phyloP scores from a whole-genome alignment of 1,140 invertebrate species.

The Thalassaphorura encarpata region DNA sequence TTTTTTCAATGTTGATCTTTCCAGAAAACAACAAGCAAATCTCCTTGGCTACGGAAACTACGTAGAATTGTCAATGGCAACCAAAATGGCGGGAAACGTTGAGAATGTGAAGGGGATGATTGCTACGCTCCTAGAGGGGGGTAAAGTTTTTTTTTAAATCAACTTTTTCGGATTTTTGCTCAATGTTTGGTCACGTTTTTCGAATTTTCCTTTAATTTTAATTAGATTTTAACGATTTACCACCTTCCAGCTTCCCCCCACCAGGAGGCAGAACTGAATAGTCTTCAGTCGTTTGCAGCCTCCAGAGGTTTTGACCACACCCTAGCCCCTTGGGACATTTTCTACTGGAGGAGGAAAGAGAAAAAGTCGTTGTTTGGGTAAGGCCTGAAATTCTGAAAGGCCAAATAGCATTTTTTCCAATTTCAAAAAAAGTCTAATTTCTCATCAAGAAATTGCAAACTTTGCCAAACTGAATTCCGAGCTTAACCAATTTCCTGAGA shows the following conservation, averaged over 20 bases:
- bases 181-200: no score
- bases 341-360: constrained; percentile 69
- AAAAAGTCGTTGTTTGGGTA: constrained; percentile 48
- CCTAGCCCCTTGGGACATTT: constrained; percentile 72
- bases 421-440: no score
- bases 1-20: constrained; percentile 23
- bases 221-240: background rate
- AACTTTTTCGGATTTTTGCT: no score
- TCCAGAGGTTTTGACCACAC: constrained; percentile 57
- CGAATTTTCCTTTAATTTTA: constrained; percentile 18
- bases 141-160: no score
- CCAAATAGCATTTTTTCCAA: no score
- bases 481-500: background rate
- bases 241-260: constrained; percentile 47
- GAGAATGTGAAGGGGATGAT: constrained; percentile 64
- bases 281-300: constrained; percentile 61
- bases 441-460: background rate
- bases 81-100: constrained; percentile 82
- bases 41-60: constrained; percentile 67
- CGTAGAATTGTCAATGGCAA: constrained; percentile 81
- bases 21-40: constrained; percentile 57
- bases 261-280: constrained; percentile 62
- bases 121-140: constrained; percentile 46
- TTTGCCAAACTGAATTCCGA: constrained; percentile 9
- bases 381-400: constrained; percentile 28